phyloP scores from a whole-genome alignment of 2,797 vertebrate genomes.

The Molossus alvarezi region DNA sequence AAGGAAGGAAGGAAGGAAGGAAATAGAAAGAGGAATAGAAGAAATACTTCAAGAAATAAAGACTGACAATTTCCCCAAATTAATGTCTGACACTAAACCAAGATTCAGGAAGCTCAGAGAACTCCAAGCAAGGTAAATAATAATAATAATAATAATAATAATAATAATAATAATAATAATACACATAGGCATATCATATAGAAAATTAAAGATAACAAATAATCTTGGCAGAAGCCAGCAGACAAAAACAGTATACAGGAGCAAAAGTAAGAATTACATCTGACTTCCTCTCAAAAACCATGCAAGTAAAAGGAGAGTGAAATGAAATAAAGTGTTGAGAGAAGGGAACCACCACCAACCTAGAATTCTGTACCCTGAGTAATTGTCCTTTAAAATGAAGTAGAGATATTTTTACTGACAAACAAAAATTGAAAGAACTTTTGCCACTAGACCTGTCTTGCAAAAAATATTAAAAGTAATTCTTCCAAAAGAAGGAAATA shows the following conservation, averaged over 20 bases:
- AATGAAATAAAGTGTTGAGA: background rate
- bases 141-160: background rate
- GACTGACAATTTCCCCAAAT: background rate
- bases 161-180: background rate
- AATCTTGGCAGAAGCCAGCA: background rate
- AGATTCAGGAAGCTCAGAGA: background rate
- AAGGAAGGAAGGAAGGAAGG: background rate
- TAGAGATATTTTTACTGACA: background rate
- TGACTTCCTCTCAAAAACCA: background rate
- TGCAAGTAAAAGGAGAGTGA: background rate
- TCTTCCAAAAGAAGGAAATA: background rate
- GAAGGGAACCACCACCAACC: background rate
- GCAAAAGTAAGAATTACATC: background rate
- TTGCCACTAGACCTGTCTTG: background rate
- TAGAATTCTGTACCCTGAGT: background rate
- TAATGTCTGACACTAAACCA: background rate
- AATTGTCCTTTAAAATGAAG: background rate
- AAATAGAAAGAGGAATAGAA: background rate
- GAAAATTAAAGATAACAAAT: conserved; percentile 1
- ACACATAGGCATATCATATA: background rate
- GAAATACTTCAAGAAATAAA: background rate
- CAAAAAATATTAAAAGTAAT: background rate
- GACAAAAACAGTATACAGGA: background rate
- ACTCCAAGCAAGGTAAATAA: background rate
- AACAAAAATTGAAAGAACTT: conserved; percentile 7